Conservation (phyloP, 30 jellyfish, hydroid and myxozoan genomes). For the Aurelia sp. region DNA sequence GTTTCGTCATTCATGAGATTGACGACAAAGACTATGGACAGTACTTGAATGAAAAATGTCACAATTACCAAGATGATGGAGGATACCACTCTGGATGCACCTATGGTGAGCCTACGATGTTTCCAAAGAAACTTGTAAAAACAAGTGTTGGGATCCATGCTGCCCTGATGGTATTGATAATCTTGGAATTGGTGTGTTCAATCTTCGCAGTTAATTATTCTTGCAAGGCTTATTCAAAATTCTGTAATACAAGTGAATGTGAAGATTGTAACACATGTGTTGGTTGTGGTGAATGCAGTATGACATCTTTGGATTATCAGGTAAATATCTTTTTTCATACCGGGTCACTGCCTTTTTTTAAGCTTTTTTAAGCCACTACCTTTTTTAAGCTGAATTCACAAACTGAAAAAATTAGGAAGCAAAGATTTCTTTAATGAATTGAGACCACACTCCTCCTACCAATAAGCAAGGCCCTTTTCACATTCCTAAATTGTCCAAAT, state of each 20-base stretch:
- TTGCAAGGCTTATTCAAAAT: conserved; percentile 47
- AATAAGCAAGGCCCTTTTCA: too few relatives aligned
- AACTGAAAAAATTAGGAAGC: too few relatives aligned
- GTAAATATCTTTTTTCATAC: background rate
- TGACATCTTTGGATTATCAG: conserved; percentile 7
- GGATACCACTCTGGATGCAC: background rate
- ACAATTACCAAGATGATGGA: too few relatives aligned
- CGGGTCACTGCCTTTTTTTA: too few relatives aligned
- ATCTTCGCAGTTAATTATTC: conserved; percentile 11
- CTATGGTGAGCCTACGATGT: background rate
- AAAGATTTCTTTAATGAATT: too few relatives aligned
- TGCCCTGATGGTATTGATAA: background rate
- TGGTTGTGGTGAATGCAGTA: conserved; percentile 49
- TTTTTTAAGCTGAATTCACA: too few relatives aligned
- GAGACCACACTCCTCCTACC: too few relatives aligned
- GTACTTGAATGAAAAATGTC: too few relatives aligned
- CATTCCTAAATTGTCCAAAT: too few relatives aligned
- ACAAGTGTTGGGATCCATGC: background rate
- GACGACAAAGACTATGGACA: background rate
- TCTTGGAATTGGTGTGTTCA: conserved; percentile 21
- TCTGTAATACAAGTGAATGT: conserved; percentile 22
- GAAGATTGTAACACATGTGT: conserved; percentile 15
- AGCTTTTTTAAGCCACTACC: too few relatives aligned
- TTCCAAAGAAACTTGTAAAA: background rate
- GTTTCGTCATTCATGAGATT: background rate